Base-by-base conservation (phyloP, 2,797 vertebrate species). In the Sebastes wilsoni region DNA sequence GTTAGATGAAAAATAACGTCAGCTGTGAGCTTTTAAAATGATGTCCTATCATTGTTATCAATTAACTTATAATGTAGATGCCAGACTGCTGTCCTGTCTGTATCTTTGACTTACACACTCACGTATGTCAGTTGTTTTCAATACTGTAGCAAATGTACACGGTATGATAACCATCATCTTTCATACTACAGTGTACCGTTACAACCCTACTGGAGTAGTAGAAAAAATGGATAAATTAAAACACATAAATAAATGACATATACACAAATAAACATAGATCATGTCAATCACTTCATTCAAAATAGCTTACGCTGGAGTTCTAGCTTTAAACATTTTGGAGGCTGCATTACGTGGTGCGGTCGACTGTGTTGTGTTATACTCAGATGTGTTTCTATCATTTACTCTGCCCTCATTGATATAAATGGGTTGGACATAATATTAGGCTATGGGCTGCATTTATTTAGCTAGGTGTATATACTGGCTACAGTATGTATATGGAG, bases 221-320 rank as follows among this genome's bases (percentile, higher is more conserved):
- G 18, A 32, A 46, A 22, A 49, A 65, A 52, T 4, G 1, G 2
- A 20, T 18, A 1, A 10, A 25, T 34, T 16, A 5, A 60, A 59
- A 8, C n/a, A 27, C 12, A 66, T 46, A 46, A 46, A 46, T 46
- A n/a, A 38, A 23, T 56, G 0, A 52, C 10, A 56, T 20, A 34
- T 10, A 25, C 8, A 59, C 42, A 46, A 22, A 8, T n/a, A 23
- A 32, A 49, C 4, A 2, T 10, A 25, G 14, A 76, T 38, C 2
- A 36, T 16, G 4, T 49, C 23, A 20, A 0, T 18, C 0, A 28
- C 12, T 18, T 1, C 0, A 59, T 28, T 28, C 16, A 28, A 14
- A 28, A 28, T 8, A 5, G 12, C 23, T 13, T 0, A 18, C 1
- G 42, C 42, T 18, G 42, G 14, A 46, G 42, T 18, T 46, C 42